These are phyloP conservation scores for Oceanites oceanicus DNA, from an alignment of 2,113 vertebrate genomes.

Conservation along the genomic window DNA sequence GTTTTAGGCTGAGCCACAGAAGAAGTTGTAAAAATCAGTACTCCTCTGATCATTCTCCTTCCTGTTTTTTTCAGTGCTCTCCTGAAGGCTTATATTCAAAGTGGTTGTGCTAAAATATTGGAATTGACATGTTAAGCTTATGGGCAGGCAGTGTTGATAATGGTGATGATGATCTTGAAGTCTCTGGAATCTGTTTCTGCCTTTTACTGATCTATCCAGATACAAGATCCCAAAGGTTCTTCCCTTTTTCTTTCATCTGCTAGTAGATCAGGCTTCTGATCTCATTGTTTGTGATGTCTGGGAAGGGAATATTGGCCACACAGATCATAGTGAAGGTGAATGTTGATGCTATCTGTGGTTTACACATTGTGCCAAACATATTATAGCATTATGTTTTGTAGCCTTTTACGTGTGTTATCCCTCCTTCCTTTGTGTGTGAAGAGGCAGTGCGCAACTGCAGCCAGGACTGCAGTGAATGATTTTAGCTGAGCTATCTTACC, in stretches of 20 bases:
- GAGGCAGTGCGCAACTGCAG: not conserved
- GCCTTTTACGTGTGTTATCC: not conserved
- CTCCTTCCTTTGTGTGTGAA: conserved; percentile 9
- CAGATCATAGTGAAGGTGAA: conserved; percentile 37
- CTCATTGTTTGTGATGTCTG: conserved; percentile 8
- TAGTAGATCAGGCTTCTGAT: conserved; percentile 20
- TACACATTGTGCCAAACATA: conserved; percentile 13
- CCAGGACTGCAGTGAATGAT: not conserved
- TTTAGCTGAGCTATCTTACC: conserved; percentile 6
- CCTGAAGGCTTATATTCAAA: not conserved
- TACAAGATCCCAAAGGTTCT: conserved; percentile 34
- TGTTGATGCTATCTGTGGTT: conserved; percentile 43
- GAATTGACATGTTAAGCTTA: not conserved
- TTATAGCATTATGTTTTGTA: conserved; percentile 11
- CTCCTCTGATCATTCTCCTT: not conserved
- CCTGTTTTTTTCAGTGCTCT: not conserved
- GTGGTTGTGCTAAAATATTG: not conserved
- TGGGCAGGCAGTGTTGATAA: not conserved
- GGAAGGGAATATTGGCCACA: conserved; percentile 9
- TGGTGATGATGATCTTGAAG: conserved; percentile 7
- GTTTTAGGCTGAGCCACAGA: not conserved
- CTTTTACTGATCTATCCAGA: conserved; percentile 8
- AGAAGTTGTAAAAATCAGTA: not conserved
- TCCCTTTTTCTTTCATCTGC: conserved; percentile 10
- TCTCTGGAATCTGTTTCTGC: not conserved